Conservation (phyloP, 1,140 invertebrate species). For the Holotrichia oblita region DNA sequence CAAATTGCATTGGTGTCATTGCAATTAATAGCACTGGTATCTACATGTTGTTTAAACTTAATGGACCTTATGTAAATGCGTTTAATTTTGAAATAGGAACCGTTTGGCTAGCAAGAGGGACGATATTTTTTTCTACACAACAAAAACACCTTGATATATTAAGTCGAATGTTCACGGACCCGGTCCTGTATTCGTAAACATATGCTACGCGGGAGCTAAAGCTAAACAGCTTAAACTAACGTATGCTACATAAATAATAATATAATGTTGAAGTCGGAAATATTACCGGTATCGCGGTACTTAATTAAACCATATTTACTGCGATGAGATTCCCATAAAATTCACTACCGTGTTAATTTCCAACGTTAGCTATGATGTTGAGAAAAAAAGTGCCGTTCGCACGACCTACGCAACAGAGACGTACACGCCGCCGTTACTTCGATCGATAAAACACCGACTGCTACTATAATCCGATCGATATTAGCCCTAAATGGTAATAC, state of each 20-base stretch:
- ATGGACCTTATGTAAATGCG: no score
- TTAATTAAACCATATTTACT: conserved; percentile 13
- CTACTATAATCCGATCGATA: neutral
- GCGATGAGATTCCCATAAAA: neutral
- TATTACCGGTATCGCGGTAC: neutral
- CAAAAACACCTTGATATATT: no score
- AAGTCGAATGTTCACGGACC: neutral
- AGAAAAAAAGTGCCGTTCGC: neutral
- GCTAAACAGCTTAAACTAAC: neutral
- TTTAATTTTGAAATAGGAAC: no score
- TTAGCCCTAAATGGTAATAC: neutral
- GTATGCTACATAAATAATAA: neutral
- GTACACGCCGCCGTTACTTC: neutral
- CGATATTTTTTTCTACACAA: no score
- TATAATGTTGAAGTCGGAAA: neutral
- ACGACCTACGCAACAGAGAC: neutral
- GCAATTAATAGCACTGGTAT: no score
- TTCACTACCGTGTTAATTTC: conserved; percentile 13
- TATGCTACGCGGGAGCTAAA: neutral
- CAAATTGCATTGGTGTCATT: no score
- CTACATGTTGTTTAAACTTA: no score
- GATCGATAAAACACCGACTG: neutral
- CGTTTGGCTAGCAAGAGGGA: no score
- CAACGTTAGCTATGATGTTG: neutral
- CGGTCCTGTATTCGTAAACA: neutral